Percentiles rank a stretch among this genome's conserved stretches.
phyloP scores from a whole-genome alignment of 2,888 invertebrate species.

The Temnothorax unifasciatus region DNA sequence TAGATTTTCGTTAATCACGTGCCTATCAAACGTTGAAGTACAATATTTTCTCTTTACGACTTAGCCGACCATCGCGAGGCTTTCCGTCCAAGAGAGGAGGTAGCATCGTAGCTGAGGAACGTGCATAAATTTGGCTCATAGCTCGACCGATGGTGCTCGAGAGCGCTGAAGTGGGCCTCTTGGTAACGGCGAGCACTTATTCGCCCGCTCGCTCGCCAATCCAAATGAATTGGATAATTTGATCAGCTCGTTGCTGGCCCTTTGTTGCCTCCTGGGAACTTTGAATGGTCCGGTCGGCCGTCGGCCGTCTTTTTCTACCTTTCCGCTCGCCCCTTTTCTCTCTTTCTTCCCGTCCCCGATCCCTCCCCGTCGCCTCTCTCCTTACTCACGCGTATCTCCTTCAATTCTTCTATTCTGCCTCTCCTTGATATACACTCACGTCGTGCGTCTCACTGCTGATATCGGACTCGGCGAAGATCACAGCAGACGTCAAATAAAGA shows the following conservation, averaged over 20 bases:
- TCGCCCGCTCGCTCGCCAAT: constrained; percentile 85
- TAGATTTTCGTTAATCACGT: not conserved
- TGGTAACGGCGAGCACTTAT: constrained; percentile 84
- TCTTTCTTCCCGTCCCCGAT: constrained; percentile 50
- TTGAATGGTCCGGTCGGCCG: constrained; percentile 84
- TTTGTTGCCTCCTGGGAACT: constrained; percentile 86
- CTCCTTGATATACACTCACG: constrained; percentile 62
- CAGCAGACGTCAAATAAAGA: constrained; percentile 75
- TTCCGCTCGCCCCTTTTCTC: constrained; percentile 65
- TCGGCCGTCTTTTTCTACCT: constrained; percentile 82
- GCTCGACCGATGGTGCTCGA: constrained; percentile 80
- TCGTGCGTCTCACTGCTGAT: constrained; percentile 67
- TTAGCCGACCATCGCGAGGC: constrained; percentile 24
- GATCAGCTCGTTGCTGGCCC: constrained; percentile 86
- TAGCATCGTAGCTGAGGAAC: constrained; percentile 70
- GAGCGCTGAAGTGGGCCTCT: constrained; percentile 81
- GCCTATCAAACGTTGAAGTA: not conserved
- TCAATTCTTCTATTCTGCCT: constrained; percentile 56
- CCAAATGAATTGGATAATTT: constrained; percentile 87
- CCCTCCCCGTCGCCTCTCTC: constrained; percentile 58
- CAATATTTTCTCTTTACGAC: not conserved
- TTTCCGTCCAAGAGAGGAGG: not conserved
- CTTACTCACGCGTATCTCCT: constrained; percentile 56
- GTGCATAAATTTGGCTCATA: constrained; percentile 83
- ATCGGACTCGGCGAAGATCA: constrained; percentile 74